These are phyloP conservation scores for Halyomorpha halys DNA, from an alignment of 1,140 invertebrate genomes.

Conservation along the genomic window DNA sequence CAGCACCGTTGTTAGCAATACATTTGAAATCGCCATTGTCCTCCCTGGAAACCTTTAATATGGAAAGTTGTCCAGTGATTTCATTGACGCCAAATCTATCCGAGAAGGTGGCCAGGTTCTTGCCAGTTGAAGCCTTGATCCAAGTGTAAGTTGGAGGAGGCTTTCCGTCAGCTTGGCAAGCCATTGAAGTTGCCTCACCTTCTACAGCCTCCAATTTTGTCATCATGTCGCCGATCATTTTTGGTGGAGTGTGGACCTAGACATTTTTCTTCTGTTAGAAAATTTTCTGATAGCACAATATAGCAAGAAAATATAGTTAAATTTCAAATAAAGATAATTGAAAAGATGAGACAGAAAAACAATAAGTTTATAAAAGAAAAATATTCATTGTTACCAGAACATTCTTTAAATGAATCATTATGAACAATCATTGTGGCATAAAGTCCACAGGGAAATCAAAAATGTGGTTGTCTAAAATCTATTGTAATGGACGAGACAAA, in stretches of 20 bases:
- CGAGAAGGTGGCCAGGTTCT: conserved; percentile 51
- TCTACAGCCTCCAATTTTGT: conserved; percentile 56
- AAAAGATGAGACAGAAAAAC: too few relatives aligned
- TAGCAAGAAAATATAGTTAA: too few relatives aligned
- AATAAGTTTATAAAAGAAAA: too few relatives aligned
- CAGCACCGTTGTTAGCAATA: conserved; percentile 69
- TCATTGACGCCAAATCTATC: conserved; percentile 44
- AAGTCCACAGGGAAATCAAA: too few relatives aligned
- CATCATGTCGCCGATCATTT: conserved; percentile 46
- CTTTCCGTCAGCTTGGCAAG: conserved; percentile 68
- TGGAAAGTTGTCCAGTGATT: conserved; percentile 48
- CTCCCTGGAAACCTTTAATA: conserved; percentile 61
- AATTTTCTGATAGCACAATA: too few relatives aligned
- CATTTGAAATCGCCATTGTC: conserved; percentile 75
- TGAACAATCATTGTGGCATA: too few relatives aligned
- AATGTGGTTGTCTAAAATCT: too few relatives aligned
- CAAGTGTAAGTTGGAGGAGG: conserved; percentile 70
- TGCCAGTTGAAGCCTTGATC: conserved; percentile 44
- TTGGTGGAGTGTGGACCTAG: conserved; percentile 65
- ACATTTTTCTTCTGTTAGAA: too few relatives aligned
- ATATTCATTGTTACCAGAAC: too few relatives aligned
- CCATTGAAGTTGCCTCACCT: conserved; percentile 58
- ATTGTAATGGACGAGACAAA: too few relatives aligned
- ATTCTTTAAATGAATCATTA: too few relatives aligned
- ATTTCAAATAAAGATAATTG: too few relatives aligned